phyloP scores from a whole-genome alignment of 1,140 invertebrate species.

The Drosophila elegans region DNA sequence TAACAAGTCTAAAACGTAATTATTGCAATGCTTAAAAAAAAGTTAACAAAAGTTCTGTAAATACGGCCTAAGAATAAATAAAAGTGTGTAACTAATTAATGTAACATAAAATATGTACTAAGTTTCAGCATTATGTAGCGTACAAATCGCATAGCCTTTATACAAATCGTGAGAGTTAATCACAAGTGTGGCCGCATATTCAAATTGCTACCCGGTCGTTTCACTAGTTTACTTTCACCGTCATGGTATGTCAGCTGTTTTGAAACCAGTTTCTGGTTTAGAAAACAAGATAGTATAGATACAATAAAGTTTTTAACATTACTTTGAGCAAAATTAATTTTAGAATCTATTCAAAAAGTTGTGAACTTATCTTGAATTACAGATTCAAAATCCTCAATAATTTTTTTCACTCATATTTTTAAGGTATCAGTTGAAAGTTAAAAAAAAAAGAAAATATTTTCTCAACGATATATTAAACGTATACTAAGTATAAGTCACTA shows the following conservation, averaged over 20 bases:
- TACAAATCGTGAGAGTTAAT: constrained; percentile 20
- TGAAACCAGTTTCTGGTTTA: not conserved
- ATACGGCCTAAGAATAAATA: constrained; percentile 49
- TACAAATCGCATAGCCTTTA: constrained; percentile 51
- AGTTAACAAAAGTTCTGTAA: constrained; percentile 27
- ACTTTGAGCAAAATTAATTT: too few relatives aligned
- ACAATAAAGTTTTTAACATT: too few relatives aligned
- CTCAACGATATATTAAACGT: too few relatives aligned
- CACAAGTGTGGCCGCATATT: constrained; percentile 34
- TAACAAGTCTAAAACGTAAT: constrained; percentile 4
- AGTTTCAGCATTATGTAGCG: constrained; percentile 57
- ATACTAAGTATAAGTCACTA: too few relatives aligned
- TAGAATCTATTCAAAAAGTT: too few relatives aligned
- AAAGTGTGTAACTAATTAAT: constrained; percentile 61
- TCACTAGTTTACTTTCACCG: not conserved
- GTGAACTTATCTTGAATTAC: too few relatives aligned
- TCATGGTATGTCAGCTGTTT: constrained; percentile 10
- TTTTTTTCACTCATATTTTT: too few relatives aligned
- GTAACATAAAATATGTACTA: constrained; percentile 57
- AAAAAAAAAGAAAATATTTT: too few relatives aligned
- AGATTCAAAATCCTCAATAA: too few relatives aligned
- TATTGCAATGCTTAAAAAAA: constrained; percentile 14
- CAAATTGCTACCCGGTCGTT: not conserved
- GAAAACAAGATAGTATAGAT: too few relatives aligned
- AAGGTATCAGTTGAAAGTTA: too few relatives aligned